These are phyloP conservation scores for Trypoxylus dichotomus DNA, from an alignment of 1,140 invertebrate species.

Conservation along the genomic window DNA sequence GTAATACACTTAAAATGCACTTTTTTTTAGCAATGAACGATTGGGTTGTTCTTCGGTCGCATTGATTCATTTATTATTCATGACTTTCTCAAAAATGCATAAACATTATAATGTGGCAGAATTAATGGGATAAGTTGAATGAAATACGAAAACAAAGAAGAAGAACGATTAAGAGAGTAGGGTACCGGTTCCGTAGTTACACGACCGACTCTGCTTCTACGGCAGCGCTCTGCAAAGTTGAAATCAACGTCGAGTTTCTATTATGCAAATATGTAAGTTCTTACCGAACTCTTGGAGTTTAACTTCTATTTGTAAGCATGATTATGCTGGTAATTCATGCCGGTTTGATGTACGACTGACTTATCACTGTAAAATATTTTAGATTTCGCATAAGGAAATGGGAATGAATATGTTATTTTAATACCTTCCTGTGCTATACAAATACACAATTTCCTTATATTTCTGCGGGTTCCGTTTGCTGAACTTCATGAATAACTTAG, in stretches of 20 bases:
- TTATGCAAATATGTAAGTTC: constrained; percentile 29
- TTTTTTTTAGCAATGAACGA: background rate
- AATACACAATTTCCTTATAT: too few species aligned
- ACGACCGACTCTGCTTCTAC: background rate
- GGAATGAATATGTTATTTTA: too few species aligned
- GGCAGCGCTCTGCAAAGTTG: constrained; percentile 8
- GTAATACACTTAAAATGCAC: background rate
- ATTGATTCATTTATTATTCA: constrained; percentile 6
- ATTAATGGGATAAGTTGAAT: constrained; percentile 21
- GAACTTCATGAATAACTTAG: too few species aligned
- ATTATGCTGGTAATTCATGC: constrained; percentile 27
- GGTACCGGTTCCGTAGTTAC: background rate
- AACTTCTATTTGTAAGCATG: constrained; percentile 29
- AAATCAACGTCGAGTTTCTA: constrained; percentile 14
- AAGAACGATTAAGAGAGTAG: constrained; percentile 13
- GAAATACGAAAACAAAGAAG: constrained; percentile 26
- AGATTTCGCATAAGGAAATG: too few species aligned
- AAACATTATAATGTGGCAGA: constrained; percentile 28
- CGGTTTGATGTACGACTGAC: constrained; percentile 10
- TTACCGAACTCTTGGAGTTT: background rate
- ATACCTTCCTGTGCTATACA: too few species aligned
- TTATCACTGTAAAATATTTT: background rate
- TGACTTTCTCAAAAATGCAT: constrained; percentile 17
- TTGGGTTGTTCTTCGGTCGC: background rate
- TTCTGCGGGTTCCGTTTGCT: too few species aligned